Evolutionary conservation across 2,113 vertebrate species (phyloP).

Genomic region (Amia ocellicauda): DNA sequence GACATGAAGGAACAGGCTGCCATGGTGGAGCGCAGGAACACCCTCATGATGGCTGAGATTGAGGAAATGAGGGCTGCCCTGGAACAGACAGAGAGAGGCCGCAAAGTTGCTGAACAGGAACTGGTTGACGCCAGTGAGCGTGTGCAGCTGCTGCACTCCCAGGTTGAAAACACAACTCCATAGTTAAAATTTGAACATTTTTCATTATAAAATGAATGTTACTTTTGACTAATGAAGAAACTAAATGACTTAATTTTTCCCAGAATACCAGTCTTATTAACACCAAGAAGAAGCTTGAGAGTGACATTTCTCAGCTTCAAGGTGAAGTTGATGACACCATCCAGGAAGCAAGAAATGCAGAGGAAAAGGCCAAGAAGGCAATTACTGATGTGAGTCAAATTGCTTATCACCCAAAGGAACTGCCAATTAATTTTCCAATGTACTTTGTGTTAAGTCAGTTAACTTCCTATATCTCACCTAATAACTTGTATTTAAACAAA

Average conservation of each 20-base stretch:
- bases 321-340: constrained; percentile 28
- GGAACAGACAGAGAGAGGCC: constrained; percentile 66
- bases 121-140: constrained; percentile 66
- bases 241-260: constrained; percentile 2
- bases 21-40: constrained; percentile 70
- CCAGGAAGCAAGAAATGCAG: constrained; percentile 34
- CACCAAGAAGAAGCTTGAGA: constrained; percentile 38
- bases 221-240: too few relatives aligned
- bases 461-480: too few relatives aligned
- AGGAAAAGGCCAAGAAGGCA: constrained; percentile 42
- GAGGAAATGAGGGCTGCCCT: constrained; percentile 64
- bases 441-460: too few relatives aligned
- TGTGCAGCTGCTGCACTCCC: constrained; percentile 69
- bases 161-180: constrained; percentile 43
- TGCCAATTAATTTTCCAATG: too few relatives aligned
- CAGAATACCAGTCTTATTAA: constrained; percentile 40
- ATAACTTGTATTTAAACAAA: too few relatives aligned
- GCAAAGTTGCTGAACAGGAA: constrained; percentile 70
- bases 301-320: constrained; percentile 28
- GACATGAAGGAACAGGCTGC: constrained; percentile 75
- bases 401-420: too few relatives aligned
- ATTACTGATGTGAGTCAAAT: constrained; percentile 34
- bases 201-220: too few relatives aligned
- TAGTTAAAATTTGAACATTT: too few relatives aligned
- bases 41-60: constrained; percentile 65